Conservation (phyloP, 2,797 vertebrate species). For the Sebastes hubbsi region DNA sequence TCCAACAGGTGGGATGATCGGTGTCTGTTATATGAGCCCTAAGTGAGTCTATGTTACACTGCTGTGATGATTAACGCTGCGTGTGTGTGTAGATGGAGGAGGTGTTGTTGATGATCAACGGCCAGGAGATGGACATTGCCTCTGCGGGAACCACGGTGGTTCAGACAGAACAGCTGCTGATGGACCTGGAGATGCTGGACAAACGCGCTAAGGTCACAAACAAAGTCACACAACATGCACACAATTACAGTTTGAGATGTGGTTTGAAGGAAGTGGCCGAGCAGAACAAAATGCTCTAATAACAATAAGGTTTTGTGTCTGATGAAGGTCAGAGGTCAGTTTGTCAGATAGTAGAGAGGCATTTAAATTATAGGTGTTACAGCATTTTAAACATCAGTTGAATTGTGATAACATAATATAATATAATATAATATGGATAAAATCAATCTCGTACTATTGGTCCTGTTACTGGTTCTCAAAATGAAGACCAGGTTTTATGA, state of each 20-base stretch:
- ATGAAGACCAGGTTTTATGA: no score
- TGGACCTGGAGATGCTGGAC: conserved; percentile 86
- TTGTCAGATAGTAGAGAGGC: background rate
- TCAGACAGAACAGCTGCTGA: conserved; percentile 89
- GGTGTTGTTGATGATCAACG: conserved; percentile 82
- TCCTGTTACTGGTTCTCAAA: no score
- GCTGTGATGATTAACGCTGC: background rate
- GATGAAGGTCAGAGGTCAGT: background rate
- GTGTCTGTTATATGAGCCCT: background rate
- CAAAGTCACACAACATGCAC: background rate
- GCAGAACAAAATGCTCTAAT: background rate
- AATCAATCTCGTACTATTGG: no score
- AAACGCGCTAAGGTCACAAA: conserved; percentile 85
- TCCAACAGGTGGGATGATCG: conserved; percentile 87
- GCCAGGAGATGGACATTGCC: conserved; percentile 84
- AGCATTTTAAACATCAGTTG: background rate
- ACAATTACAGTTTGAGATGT: background rate
- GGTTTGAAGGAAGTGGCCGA: background rate
- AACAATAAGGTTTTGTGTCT: background rate
- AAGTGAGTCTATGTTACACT: background rate
- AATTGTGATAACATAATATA: no score
- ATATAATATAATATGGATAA: no score
- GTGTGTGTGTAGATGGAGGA: conserved; percentile 83
- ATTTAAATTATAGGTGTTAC: background rate
- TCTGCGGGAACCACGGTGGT: conserved; percentile 82